phyloP scores from a whole-genome alignment of 2,113 vertebrate genomes.

The human (Homo sapiens) region DNA sequence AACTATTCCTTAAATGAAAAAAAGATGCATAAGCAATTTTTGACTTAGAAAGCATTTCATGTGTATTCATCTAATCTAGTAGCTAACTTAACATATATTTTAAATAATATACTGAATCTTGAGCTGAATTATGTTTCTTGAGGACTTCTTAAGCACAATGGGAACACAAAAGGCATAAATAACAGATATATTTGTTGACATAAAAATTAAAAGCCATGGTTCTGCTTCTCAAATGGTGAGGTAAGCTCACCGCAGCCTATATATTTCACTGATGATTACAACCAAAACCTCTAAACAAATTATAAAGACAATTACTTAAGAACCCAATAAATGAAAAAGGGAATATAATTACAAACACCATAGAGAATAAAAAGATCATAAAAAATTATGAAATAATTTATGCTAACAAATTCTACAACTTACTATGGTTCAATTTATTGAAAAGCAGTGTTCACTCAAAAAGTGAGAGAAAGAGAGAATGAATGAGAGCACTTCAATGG shows the following conservation, averaged over 20 bases:
- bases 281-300: background rate
- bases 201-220: background rate
- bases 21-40: background rate
- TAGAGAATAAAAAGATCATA: background rate
- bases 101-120: background rate
- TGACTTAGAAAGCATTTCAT: background rate
- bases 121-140: background rate
- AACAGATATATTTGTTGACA: background rate
- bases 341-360: background rate
- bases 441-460: background rate
- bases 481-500: background rate
- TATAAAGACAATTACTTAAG: background rate
- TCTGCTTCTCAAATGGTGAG: background rate
- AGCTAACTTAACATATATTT: background rate
- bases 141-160: background rate
- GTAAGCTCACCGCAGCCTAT: background rate
- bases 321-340: background rate
- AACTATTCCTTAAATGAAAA: accelerated
- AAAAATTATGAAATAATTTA: background rate
- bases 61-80: background rate
- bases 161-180: background rate
- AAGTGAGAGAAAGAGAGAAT: background rate
- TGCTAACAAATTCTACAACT: background rate
- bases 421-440: background rate
- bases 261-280: background rate